Evolutionary conservation across 2,113 vertebrate species (phyloP), one percentile per base, ranked within the genome.

Genomic region (Alethe diademata): DNA sequence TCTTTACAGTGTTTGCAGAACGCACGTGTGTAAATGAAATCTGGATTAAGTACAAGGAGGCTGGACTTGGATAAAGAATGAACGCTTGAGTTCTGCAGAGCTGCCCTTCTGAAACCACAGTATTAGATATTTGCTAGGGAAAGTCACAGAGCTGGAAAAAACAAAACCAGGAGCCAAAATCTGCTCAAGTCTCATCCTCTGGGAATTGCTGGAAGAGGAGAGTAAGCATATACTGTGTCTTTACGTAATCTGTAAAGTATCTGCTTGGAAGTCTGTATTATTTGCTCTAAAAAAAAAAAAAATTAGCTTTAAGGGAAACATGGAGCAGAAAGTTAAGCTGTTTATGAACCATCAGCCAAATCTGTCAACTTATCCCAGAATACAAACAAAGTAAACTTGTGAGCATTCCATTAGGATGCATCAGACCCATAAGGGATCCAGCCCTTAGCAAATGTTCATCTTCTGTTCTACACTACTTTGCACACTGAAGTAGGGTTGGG

Each of bases 181-280:
- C 35, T 40, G 67, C 43, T 86, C 13, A 42, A 74, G 43, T 54
- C 51, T 19, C 12, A 5, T 58, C 86, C 67, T 58, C 51, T 60
- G 75, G 94, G 92, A 83, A 80, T 23, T 76, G 50, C n/a, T 80
- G 35, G 29, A 80, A 80, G 35, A 72, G 6, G 11, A 92, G 1
- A 47, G 56, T 83, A 70, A 86, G 54, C 38, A 85, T 20, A 72
- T 26, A 38, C 51, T 47, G 8, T 1, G 0, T 48, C 67, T 76
- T 94, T 94, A 90, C 47, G 42, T 90, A 92, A 94, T 92, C 38
- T 48, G 61, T 83, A 80, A 96, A 90, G 42, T 69, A 93, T 93
- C 88, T 75, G 23, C 47, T 76, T 88, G 56, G 50, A 95, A 83
- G 47, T 35, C 80, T 73, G 29, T 12, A 61, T 33, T 60, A 42